Base-by-base conservation (phyloP, 2,113 vertebrate genomes). In the Dermatemys mawii region DNA sequence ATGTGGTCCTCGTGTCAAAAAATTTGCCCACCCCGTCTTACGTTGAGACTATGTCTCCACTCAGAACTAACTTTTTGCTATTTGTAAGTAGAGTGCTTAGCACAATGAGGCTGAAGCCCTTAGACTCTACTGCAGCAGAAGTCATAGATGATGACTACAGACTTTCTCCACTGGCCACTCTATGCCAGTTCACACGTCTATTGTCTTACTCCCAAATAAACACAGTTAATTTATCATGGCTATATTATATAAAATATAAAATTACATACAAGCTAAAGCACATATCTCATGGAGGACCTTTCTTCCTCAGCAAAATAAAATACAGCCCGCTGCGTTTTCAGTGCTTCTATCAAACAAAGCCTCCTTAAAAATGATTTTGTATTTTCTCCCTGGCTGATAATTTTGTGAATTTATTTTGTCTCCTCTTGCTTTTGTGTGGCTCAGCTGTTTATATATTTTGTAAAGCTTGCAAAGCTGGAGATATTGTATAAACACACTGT, bases 391-490 rank as follows among this genome's bases (percentile, higher is more conserved):
- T 90, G 81, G 83, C 87, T 83, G 78, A 51, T 70, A 78, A 81
- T 88, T 94, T 92, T 87, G 87, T 87, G 51, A 81, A 44, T 79
- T 92, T 90, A 84, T 82, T 93, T 95, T 93, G 91, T 78, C 92
- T 86, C 95, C 14, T 1, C 88, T 88, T 53, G 84, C 50, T 86
- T 95, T 93, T 93, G 50, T 92, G 67, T 95, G 84, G 22, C 29
- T 94, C 83, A 79, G 46, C 93, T 95, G 83, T 91, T 95, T 94
- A 83, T 84, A 48, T 85, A 67, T 55, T 92, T 90, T 81, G 41
- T 79, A 87, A 95, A 92, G 38, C 86, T 12, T 88, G 55, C 88
- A 73, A 93, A 94, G 54, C n/a, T 24, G 91, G 80, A 96, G 91
- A 81, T 96, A 91, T n/a, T 94, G 87, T 93, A 90, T 83, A 41